Evolutionary conservation across 35 echinoderm and acorn worm species (phyloP), one percentile per base, ranked within the genome.

Genomic region (Strongylocentrotus purpuratus): DNA sequence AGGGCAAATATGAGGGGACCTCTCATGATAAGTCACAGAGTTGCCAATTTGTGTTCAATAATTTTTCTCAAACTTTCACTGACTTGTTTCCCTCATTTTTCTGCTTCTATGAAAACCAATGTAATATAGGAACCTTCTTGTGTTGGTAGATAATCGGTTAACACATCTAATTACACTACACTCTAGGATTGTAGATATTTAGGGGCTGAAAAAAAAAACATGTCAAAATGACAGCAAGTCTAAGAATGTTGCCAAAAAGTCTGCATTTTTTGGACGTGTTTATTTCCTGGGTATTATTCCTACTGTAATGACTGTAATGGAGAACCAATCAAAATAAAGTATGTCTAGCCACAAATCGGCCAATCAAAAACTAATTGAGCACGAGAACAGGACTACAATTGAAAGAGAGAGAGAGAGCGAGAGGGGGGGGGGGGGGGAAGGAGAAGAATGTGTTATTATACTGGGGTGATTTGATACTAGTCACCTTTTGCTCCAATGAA

Each of bases 321-420:
- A 93, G 91, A 50, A 58, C 46, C 91, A 93, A 93, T 93, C 45
- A 48, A 93, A 93, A 93, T 93, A 93, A 93, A 93, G 91, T 58
- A 32, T 93, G 91, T 93, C 91, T 93, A 58, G 46, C 91, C 91
- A 31, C 91, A 93, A 31, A 93, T 58, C 91, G 22, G 46, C 91
- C 91, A 93, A 93, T 93, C 91, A 93, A 58, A 93, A 93, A 46
- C 46, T 93, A 93, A 93, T 93, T 93, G 91, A 58, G 91, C n/a
- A n/a, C 87, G 8, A 89, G 87, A 78, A 45, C 87, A 89, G 87
- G 11, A 45, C 20, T 45, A 89, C 32, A 46, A 22, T 45, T 15
- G 87, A 89, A 33, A 45, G 45, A 78, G 22, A n/a, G 22, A 78
- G 65, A n/a, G 22, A 78, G 45, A 45, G 32, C 45, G 87, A 45